Conservation (phyloP, 2,888 invertebrate species). For the Therioaphis trifolii region DNA sequence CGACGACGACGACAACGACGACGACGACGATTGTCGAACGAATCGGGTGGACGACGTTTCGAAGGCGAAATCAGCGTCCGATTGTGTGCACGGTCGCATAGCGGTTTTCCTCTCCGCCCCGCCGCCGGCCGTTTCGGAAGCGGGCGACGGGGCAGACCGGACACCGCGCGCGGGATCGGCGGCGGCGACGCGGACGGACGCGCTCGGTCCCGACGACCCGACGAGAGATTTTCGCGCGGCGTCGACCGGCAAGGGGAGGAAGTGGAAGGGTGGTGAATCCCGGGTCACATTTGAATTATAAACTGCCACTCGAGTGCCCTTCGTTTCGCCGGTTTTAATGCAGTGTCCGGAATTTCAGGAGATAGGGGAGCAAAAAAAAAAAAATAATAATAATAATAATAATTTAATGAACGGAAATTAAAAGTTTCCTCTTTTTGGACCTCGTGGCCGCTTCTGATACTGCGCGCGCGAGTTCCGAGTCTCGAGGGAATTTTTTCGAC, state of each 20-base stretch:
- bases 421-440: slow-evolving; percentile 15
- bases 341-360: background rate
- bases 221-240: background rate
- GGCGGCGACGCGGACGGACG: background rate
- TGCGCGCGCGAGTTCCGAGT: background rate
- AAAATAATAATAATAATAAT: background rate
- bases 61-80: too few species aligned
- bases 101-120: too few species aligned
- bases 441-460: background rate
- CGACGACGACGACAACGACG: too few species aligned
- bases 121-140: background rate
- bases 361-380: background rate
- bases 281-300: slow-evolving; percentile 36
- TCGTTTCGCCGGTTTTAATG: background rate
- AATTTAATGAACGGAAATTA: slow-evolving; percentile 3
- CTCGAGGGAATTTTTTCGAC: background rate
- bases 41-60: too few species aligned
- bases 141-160: background rate
- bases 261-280: background rate
- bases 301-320: slow-evolving; percentile 38
- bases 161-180: background rate
- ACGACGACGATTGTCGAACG: too few species aligned
- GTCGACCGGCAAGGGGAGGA: background rate
- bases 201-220: too few species aligned
- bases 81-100: too few species aligned